Evolutionary conservation across 2,797 vertebrate genomes (phyloP).

Genomic region (Odontamblyopus rebecca): DNA sequence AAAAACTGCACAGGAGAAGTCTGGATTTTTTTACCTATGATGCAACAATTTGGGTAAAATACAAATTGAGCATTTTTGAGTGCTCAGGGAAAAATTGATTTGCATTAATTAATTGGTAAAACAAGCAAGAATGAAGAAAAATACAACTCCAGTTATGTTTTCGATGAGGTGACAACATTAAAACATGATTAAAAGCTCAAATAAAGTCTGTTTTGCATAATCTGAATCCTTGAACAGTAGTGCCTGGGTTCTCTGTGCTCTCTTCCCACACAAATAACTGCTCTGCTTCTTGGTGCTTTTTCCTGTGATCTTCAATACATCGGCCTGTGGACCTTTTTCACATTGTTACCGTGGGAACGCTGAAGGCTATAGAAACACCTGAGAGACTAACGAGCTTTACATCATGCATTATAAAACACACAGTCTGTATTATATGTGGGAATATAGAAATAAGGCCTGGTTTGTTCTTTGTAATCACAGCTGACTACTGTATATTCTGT

Average conservation of each 20-base stretch:
- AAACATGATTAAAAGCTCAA: too few relatives aligned
- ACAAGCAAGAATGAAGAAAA: too few relatives aligned
- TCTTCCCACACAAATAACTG: conserved; percentile 34
- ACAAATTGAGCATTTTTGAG: too few relatives aligned
- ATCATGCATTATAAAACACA: not conserved
- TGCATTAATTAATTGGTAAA: too few relatives aligned
- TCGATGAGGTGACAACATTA: too few relatives aligned
- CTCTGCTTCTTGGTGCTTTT: conserved; percentile 10
- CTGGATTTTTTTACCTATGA: too few relatives aligned
- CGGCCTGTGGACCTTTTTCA: conserved; percentile 31
- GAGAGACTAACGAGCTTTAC: not conserved
- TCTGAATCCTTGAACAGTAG: conserved; percentile 16
- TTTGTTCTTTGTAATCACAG: not conserved
- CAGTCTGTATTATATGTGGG: not conserved
- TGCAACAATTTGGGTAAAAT: too few relatives aligned
- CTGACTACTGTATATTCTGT: not conserved
- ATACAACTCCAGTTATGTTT: too few relatives aligned
- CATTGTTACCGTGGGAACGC: conserved; percentile 22
- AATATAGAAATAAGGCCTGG: not conserved
- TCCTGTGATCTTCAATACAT: conserved; percentile 34
- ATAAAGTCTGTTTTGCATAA: too few relatives aligned
- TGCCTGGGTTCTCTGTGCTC: conserved; percentile 4
- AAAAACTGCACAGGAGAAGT: too few relatives aligned
- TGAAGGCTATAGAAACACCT: conserved; percentile 14
- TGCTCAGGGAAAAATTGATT: too few relatives aligned